Percentiles rank a stretch among this genome's conserved stretches.
Conservation (phyloP, 2,113 vertebrate species). For the Cinclus mexicanus region DNA sequence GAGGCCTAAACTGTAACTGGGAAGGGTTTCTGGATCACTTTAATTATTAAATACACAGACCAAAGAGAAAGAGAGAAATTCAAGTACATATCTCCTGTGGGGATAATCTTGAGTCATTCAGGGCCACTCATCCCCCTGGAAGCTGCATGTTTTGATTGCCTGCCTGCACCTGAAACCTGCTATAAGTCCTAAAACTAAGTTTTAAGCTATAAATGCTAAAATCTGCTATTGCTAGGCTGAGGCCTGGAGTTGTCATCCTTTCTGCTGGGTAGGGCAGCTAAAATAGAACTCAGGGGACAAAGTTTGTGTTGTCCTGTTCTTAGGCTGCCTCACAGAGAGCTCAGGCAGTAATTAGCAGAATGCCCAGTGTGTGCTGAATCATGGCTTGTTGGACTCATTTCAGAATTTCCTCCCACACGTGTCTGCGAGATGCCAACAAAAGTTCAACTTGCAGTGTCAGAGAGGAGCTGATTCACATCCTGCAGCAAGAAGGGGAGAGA, state of each 20-base stretch:
- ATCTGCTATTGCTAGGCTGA: not conserved
- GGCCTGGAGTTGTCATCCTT: not conserved
- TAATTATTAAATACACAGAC: not conserved
- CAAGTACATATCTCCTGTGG: not conserved
- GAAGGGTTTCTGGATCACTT: not conserved
- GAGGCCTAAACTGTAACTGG: not conserved
- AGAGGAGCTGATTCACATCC: slow-evolving; percentile 38
- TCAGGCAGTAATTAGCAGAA: not conserved
- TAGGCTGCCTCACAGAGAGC: not conserved
- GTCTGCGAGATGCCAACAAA: slow-evolving; percentile 26
- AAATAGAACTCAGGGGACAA: not conserved
- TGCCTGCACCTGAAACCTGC: not conserved
- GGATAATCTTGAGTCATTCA: not conserved
- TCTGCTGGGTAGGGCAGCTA: not conserved
- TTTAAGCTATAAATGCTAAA: not conserved
- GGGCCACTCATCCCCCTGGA: not conserved
- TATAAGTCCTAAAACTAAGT: not conserved
- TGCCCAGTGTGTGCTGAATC: not conserved
- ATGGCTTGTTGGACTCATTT: slow-evolving; percentile 35
- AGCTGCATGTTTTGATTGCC: not conserved
- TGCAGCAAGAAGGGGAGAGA: slow-evolving; percentile 35
- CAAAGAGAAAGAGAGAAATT: not conserved
- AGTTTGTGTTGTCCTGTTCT: not conserved
- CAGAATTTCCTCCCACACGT: slow-evolving; percentile 48
- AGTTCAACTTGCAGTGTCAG: not conserved